A percentile compares a stretch with the other conserved stretches of the same genome.
Evolutionary conservation across 2,797 vertebrate genomes (phyloP).

Genomic region (Hydrocynus forskahlii): DNA sequence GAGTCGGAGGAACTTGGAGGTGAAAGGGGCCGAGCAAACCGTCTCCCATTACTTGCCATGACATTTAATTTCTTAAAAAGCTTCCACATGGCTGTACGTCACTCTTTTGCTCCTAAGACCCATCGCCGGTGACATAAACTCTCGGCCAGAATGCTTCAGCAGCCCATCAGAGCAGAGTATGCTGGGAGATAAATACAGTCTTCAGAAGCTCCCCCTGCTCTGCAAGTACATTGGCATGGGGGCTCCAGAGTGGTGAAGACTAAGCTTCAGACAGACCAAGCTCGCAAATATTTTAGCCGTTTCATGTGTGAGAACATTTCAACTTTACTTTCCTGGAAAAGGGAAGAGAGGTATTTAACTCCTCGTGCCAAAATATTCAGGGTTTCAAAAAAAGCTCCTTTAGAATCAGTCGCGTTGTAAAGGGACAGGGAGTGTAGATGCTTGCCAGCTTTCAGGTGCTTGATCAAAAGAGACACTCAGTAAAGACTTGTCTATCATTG

Average conservation of each 20-base stretch:
- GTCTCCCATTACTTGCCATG: constrained; percentile 55
- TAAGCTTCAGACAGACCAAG: constrained; percentile 37
- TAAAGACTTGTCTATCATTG: constrained; percentile 59
- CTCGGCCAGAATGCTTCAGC: constrained; percentile 19
- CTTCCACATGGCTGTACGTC: constrained; percentile 51
- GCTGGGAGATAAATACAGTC: constrained; percentile 22
- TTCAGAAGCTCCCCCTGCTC: constrained; percentile 21
- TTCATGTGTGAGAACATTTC: constrained; percentile 33
- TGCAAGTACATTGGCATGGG: neutral
- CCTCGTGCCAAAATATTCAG: constrained; percentile 2
- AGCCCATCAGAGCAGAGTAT: constrained; percentile 11
- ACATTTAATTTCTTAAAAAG: constrained; percentile 62
- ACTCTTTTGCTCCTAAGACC: constrained; percentile 22
- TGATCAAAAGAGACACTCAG: constrained; percentile 57
- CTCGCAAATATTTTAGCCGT: constrained; percentile 41
- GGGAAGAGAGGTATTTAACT: constrained; percentile 19
- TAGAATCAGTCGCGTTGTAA: neutral
- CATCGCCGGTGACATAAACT: constrained; percentile 14
- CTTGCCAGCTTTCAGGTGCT: constrained; percentile 44
- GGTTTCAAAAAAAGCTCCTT: neutral
- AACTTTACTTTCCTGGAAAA: neutral
- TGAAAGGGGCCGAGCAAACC: constrained; percentile 40
- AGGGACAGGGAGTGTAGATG: constrained; percentile 18
- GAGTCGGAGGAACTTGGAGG: constrained; percentile 19
- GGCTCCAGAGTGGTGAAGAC: neutral